Evolutionary conservation across 2,888 invertebrate genomes (phyloP).

Genomic region (Leptinotarsa peninsularis): DNA sequence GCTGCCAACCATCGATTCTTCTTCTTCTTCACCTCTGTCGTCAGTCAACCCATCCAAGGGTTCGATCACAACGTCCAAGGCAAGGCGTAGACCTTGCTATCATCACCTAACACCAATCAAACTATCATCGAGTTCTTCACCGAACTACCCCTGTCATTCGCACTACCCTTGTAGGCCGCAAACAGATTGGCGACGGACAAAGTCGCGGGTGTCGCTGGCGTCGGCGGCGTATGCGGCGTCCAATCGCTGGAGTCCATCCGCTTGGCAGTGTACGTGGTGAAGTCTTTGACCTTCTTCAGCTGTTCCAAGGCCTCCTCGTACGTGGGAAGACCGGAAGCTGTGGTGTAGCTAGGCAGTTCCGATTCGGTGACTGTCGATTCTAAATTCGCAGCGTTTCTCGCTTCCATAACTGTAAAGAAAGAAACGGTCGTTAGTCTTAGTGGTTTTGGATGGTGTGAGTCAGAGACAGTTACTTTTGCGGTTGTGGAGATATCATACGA

Average conservation of each 20-base stretch:
- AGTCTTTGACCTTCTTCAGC: slow-evolving; percentile 66
- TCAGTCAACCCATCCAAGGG: background rate
- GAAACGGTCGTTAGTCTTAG: slow-evolving; percentile 14
- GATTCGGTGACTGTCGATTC: slow-evolving; percentile 64
- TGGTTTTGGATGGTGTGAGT: slow-evolving; percentile 2
- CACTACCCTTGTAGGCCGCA: slow-evolving; percentile 42
- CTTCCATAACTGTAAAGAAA: slow-evolving; percentile 66
- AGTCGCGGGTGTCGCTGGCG: slow-evolving; percentile 49
- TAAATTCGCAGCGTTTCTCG: slow-evolving; percentile 54
- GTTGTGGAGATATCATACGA: background rate
- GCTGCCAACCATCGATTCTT: too few relatives aligned
- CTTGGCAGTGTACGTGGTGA: slow-evolving; percentile 41
- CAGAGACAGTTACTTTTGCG: background rate
- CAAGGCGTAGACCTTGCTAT: too few relatives aligned
- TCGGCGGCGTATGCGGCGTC: slow-evolving; percentile 56
- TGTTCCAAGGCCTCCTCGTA: slow-evolving; percentile 75
- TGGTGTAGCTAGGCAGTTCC: slow-evolving; percentile 73
- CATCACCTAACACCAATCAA: background rate
- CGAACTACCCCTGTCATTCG: slow-evolving; percentile 17
- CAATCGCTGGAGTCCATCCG: slow-evolving; percentile 47
- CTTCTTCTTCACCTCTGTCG: too few relatives aligned
- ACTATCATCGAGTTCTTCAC: slow-evolving; percentile 29
- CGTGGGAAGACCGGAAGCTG: slow-evolving; percentile 74
- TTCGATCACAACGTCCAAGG: background rate
- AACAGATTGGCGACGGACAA: slow-evolving; percentile 64